Conservation (phyloP, 2,888 invertebrate species). For the Nudaria mundana region DNA sequence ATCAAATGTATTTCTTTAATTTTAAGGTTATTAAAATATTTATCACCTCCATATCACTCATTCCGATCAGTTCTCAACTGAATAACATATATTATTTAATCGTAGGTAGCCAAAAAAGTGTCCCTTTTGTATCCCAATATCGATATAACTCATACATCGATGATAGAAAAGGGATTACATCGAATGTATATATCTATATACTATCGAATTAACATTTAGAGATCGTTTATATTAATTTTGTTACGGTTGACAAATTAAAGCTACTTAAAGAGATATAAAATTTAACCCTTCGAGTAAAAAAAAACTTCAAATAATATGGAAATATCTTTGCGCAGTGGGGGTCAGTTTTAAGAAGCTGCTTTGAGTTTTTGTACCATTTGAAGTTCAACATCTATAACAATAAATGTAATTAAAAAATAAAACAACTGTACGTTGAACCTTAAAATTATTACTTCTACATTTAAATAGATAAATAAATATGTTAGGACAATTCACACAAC, state of each 20-base stretch:
- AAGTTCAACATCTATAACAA: too few relatives aligned
- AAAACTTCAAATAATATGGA: slow-evolving; percentile 1
- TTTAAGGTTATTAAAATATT: slow-evolving; percentile 15
- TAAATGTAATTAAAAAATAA: too few relatives aligned
- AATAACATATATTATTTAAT: slow-evolving; percentile 21
- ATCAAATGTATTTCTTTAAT: slow-evolving; percentile 5
- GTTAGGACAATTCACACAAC: too few relatives aligned
- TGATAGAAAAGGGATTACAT: slow-evolving; percentile 28
- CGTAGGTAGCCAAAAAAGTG: slow-evolving; percentile 8
- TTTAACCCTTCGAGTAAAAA: slow-evolving; percentile 23
- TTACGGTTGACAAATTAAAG: slow-evolving; percentile 67
- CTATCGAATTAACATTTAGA: slow-evolving; percentile 52
- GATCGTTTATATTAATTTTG: slow-evolving; percentile 52
- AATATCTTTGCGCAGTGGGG: slow-evolving; percentile 10
- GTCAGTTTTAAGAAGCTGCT: slow-evolving; percentile 10
- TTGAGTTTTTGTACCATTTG: slow-evolving; percentile 4
- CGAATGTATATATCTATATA: slow-evolving; percentile 34
- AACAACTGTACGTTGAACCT: too few relatives aligned
- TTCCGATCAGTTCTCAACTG: slow-evolving; percentile 10
- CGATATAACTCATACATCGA: slow-evolving; percentile 29
- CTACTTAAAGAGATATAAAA: slow-evolving; percentile 49
- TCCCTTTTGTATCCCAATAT: slow-evolving; percentile 32
- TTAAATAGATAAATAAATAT: too few relatives aligned
- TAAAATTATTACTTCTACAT: too few relatives aligned
- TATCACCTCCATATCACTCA: slow-evolving; percentile 17